A percentile compares a stretch with the other conserved stretches of the same genome.
phyloP scores from a whole-genome alignment of 2,888 invertebrate species.

The Trichopria drosophilae region DNA sequence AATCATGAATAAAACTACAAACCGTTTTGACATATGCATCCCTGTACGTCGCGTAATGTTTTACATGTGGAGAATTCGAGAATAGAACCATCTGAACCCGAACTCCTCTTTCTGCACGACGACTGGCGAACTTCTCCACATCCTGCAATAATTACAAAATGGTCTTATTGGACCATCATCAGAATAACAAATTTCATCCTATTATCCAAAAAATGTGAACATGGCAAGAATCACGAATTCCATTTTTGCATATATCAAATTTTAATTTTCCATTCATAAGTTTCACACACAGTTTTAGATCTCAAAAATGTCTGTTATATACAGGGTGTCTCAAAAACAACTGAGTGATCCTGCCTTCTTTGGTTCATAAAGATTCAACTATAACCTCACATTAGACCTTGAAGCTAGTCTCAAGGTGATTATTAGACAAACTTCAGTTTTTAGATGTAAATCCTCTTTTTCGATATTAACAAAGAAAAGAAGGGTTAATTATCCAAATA shows the following conservation, averaged over 20 bases:
- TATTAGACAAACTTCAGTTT: too few relatives aligned
- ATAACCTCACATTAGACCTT: too few relatives aligned
- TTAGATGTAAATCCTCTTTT: too few relatives aligned
- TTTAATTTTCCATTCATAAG: too few relatives aligned
- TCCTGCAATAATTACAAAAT: slow-evolving; percentile 57
- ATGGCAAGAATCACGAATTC: neutral
- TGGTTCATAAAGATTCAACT: too few relatives aligned
- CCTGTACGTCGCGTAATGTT: slow-evolving; percentile 69
- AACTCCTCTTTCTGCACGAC: slow-evolving; percentile 65
- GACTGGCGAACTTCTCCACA: slow-evolving; percentile 68
- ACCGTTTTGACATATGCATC: slow-evolving; percentile 66
- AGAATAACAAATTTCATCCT: neutral
- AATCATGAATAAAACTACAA: slow-evolving; percentile 65
- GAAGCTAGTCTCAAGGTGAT: too few relatives aligned
- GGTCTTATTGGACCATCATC: neutral
- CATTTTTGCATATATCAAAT: slow-evolving; percentile 9
- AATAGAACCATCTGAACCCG: slow-evolving; percentile 67
- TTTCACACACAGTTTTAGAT: too few relatives aligned
- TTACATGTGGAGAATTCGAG: slow-evolving; percentile 75
- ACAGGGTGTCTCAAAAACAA: too few relatives aligned
- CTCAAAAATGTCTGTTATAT: too few relatives aligned
- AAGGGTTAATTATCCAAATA: too few relatives aligned
- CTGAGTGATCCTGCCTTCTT: too few relatives aligned
- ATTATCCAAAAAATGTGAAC: neutral
- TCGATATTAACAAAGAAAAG: too few relatives aligned